Base-by-base conservation (phyloP, 2,888 invertebrate genomes). In the Dryococelus australis region DNA sequence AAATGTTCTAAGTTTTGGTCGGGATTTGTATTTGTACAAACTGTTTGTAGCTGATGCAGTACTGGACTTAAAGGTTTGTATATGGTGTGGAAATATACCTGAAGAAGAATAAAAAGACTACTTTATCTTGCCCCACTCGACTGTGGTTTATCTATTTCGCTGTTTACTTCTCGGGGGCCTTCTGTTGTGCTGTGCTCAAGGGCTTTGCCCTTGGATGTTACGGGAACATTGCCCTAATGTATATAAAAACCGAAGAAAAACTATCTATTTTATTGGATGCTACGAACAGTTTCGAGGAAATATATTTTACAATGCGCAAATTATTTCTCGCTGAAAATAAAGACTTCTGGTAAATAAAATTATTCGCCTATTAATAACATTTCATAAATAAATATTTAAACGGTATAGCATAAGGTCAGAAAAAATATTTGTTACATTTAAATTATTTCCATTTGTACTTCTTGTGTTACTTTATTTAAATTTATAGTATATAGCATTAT, bases 101-200 rank as follows among this genome's bases (percentile, higher is more conserved):
- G 28, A 83, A 84, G 83, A 83, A 26, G 65, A 86, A 53, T 86
- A 65, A 83, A 86, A 84, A 53, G 10, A n/a, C 51, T 35, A 83
- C n/a, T n/a, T 3, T 16, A n/a, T 65, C 24, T 4, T 28, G 83
- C 83, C 83, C 43, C 83, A 83, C 43, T 83, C 83, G 83, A 28
- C 83, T 83, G 83, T 83, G 28, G 65, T 65, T 65, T 16, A 5
- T 20, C 65, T 65, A 20, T 65, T 65, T 65, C n/a, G 65, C 28
- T 83, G 28, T 83, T 83, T 28, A 83, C 10, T 65, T 83, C 13
- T 83, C 24, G 8, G 83, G 26, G 83, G 83, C 83, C 83, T 83
- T 83, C 83, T 35, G 83, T 83, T 28, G 83, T 83, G 83, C 83
- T 83, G 83, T 83, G 83, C 43, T 83, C 35, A 83, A 28, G 83